Conservation (phyloP, 2,797 vertebrate genomes). For the Leptatherina wallacei region DNA sequence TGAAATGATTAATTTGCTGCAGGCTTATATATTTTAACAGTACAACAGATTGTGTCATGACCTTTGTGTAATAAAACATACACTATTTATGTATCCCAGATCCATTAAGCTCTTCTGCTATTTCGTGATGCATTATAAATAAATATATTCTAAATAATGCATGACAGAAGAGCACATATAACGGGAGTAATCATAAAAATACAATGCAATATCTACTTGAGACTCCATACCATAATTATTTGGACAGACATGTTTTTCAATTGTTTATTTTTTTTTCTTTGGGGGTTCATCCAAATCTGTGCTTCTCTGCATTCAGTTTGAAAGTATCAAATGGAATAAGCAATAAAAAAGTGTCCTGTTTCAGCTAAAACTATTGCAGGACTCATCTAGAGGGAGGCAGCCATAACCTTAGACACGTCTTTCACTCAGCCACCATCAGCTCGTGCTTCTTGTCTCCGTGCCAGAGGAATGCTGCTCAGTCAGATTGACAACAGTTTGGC, state of each 20-base stretch:
- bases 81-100: not conserved
- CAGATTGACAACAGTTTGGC: not conserved
- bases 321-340: not conserved
- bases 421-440: not conserved
- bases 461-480: not conserved
- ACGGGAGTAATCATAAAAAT: slow-evolving; percentile 1
- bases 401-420: not conserved
- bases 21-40: not conserved
- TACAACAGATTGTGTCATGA: not conserved
- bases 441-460: not conserved
- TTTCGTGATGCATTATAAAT: not conserved
- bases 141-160: not conserved
- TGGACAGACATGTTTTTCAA: not conserved
- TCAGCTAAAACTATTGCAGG: not conserved
- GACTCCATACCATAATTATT: not conserved
- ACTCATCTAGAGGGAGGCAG: not conserved
- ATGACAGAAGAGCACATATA: not conserved
- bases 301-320: not conserved
- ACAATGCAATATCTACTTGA: not conserved
- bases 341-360: not conserved
- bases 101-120: not conserved
- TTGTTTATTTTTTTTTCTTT: too few relatives aligned
- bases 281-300: not conserved
- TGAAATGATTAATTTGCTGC: not conserved
- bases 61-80: not conserved